Base-by-base conservation (phyloP, 2,113 vertebrate species). In the Percopsis transmontana region DNA sequence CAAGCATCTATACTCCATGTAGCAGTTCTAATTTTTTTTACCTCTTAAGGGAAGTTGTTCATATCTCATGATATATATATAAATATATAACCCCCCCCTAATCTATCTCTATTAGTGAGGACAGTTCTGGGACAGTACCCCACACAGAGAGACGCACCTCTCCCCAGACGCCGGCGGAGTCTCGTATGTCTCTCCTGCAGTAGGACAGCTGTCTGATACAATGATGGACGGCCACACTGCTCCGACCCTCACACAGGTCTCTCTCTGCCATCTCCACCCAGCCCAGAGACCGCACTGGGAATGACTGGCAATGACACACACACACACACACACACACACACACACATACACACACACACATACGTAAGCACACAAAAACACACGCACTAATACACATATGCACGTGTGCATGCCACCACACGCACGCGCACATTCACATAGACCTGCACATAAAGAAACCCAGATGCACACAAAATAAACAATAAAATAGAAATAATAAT, bases 151-250 rank as follows among this genome's bases (percentile, higher is more conserved):
- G 60, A 86, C 85, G 91, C 81, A 98, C 96, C 95, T 98, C 96
- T 88, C 96, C 96, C 96, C 96, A 98, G 14, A 98, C 96, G 56
- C 96, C 96, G 0, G 96, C 95, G 0, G 95, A 97, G 84, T 98
- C 96, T 60, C 94, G 91, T 83, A 98, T 98, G 88, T 98, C 96
- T 0, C 95, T 96, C 90, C 97, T 94, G 91, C 96, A 96, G 90
- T 98, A 98, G n/a, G 96, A 98, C 55, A 99, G 93, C 66, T 99
- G 96, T 52, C 96, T 88, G 90, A 99, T 98, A 68, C 97, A 99
- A 83, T 99, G 97, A 80, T 97, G 96, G 62, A 99, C 94, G 0
- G 95, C 93, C 39, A 96, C 87, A 0, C 96, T 96, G 86, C 96
- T 98, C 71, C 95, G 94, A 4, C 95, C 95, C 16, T 95, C 94